Evolutionary conservation across 2,888 invertebrate genomes (phyloP).

Genomic region (Cerastis rubricosa): DNA sequence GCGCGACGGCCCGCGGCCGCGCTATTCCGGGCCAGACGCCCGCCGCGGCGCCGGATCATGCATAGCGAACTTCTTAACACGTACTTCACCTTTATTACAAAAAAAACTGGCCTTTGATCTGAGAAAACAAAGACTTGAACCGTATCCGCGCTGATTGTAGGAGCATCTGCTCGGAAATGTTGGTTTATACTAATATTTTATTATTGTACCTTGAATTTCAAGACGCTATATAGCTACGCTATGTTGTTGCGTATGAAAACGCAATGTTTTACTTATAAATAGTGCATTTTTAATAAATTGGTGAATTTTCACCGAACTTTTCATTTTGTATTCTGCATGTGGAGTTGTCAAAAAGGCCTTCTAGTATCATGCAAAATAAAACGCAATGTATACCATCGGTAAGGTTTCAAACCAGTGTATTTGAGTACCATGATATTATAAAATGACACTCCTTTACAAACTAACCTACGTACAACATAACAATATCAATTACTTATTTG

Average conservation of each 20-base stretch:
- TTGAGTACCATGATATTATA: constrained; percentile 67
- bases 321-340: background rate
- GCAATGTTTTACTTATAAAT: background rate
- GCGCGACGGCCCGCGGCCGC: constrained; percentile 67
- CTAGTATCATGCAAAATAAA: constrained; percentile 35
- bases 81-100: constrained; percentile 79
- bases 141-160: constrained; percentile 40
- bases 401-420: constrained; percentile 74
- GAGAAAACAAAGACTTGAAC: constrained; percentile 60
- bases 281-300: background rate
- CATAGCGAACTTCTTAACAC: constrained; percentile 74
- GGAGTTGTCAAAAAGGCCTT: background rate
- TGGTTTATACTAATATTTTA: constrained; percentile 13
- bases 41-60: constrained; percentile 72
- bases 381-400: constrained; percentile 33
- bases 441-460: constrained; percentile 62
- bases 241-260: background rate
- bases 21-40: constrained; percentile 80
- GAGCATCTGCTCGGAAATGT: constrained; percentile 57
- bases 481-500: constrained; percentile 61
- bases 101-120: constrained; percentile 78
- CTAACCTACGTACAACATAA: constrained; percentile 67
- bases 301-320: background rate
- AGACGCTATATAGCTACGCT: background rate
- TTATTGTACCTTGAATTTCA: background rate